These are phyloP conservation scores for Notodonta ziczac DNA, from an alignment of 2,888 invertebrate genomes.

Conservation along the genomic window DNA sequence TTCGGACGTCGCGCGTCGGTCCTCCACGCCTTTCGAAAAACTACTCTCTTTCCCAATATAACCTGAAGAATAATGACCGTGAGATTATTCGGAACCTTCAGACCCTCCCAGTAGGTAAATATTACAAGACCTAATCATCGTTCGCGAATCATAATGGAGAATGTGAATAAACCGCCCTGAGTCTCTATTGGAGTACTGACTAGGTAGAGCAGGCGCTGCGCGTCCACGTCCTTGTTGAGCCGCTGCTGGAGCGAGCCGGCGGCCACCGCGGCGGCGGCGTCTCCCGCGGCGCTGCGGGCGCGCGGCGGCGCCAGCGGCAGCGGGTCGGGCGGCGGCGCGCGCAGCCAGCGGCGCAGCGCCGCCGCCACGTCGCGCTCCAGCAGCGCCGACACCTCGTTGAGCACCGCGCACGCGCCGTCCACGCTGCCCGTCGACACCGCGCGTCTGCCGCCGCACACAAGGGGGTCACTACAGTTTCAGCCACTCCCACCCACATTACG, in stretches of 20 bases:
- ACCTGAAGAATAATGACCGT: too few species aligned
- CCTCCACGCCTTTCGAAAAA: too few species aligned
- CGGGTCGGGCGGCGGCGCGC: conserved; percentile 70
- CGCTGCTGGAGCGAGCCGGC: conserved; percentile 72
- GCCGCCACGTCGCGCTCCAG: conserved; percentile 89
- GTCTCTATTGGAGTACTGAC: conserved; percentile 68
- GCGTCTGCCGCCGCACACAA: conserved; percentile 83
- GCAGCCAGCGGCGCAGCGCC: conserved; percentile 84
- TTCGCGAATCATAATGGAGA: too few species aligned
- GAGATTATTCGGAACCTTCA: too few species aligned
- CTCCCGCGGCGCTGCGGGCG: conserved; percentile 67
- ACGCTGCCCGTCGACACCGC: conserved; percentile 96
- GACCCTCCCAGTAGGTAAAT: too few species aligned
- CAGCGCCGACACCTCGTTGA: conserved; percentile 95
- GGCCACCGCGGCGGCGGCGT: conserved; percentile 63
- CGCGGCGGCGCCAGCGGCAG: conserved; percentile 56
- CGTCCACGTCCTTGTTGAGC: conserved; percentile 91
- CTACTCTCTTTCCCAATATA: too few species aligned
- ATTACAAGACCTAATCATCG: too few species aligned
- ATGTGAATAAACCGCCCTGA: too few species aligned
- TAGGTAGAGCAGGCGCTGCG: conserved; percentile 90
- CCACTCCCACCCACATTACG: background rate
- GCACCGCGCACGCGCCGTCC: conserved; percentile 97
- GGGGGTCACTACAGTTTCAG: too few species aligned
- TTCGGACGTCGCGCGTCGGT: too few species aligned